Conservation (phyloP, 2,113 vertebrate genomes). For the Labeo catla region DNA sequence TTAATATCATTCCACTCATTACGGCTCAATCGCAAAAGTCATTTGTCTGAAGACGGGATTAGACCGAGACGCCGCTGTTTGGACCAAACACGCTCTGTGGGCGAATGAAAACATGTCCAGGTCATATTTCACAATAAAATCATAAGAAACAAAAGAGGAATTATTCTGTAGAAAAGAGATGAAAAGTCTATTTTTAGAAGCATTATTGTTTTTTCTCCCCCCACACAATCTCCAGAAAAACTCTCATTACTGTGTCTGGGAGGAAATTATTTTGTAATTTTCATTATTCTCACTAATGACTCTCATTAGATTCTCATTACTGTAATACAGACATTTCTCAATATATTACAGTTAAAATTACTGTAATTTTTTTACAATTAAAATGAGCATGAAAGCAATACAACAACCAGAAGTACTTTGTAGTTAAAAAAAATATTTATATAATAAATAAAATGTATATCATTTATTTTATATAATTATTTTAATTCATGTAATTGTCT, state of each 20-base stretch:
- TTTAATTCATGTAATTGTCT: background rate
- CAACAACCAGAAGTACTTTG: background rate
- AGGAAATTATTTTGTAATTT: background rate
- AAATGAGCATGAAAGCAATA: background rate
- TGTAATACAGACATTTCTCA: background rate
- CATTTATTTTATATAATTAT: background rate
- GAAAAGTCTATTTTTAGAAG: background rate
- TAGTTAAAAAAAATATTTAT: background rate
- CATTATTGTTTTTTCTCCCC: background rate
- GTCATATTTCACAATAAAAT: background rate
- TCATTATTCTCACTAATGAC: background rate
- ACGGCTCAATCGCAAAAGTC: constrained; percentile 56
- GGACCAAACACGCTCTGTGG: background rate
- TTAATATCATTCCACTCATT: constrained; percentile 71
- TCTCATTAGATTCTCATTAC: background rate
- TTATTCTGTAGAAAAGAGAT: background rate
- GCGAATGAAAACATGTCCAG: background rate
- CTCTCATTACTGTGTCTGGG: background rate
- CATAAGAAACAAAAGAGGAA: background rate
- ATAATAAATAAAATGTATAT: background rate
- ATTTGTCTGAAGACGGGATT: constrained; percentile 56
- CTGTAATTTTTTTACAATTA: background rate
- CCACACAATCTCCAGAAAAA: background rate
- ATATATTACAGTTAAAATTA: background rate
- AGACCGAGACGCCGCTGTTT: constrained; percentile 17